phyloP scores from a whole-genome alignment of 2,113 vertebrate genomes.

The Herpailurus yagouaroundi region DNA sequence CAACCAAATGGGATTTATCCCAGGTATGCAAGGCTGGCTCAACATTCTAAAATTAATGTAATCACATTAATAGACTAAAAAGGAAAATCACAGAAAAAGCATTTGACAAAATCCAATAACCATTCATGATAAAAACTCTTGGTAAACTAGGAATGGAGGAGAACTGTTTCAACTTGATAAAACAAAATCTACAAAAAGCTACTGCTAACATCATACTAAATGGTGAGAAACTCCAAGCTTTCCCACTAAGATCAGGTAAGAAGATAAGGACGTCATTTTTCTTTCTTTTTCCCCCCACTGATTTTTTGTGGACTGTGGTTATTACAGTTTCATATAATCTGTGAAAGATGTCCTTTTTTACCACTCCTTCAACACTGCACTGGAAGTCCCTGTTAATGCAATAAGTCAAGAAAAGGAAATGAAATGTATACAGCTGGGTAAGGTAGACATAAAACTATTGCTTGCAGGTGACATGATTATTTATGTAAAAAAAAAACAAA shows the following conservation, averaged over 20 bases:
- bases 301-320: background rate
- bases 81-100: background rate
- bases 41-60: background rate
- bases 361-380: background rate
- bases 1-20: background rate
- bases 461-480: background rate
- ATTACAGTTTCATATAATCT: background rate
- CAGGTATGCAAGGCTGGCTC: background rate
- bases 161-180: background rate
- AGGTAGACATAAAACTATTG: background rate
- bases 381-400: background rate
- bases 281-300: background rate
- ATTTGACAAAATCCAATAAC: background rate
- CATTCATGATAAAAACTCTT: background rate
- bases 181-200: background rate
- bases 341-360: background rate
- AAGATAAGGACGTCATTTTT: background rate
- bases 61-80: background rate
- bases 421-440: background rate
- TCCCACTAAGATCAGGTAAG: background rate
- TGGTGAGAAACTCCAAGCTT: background rate
- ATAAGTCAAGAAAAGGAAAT: background rate
- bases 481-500: background rate
- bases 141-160: background rate
- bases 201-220: background rate